Percentiles rank a stretch among this genome's conserved stretches.
phyloP scores from a whole-genome alignment of 2,888 invertebrate genomes.

The Aleiodes alternator region DNA sequence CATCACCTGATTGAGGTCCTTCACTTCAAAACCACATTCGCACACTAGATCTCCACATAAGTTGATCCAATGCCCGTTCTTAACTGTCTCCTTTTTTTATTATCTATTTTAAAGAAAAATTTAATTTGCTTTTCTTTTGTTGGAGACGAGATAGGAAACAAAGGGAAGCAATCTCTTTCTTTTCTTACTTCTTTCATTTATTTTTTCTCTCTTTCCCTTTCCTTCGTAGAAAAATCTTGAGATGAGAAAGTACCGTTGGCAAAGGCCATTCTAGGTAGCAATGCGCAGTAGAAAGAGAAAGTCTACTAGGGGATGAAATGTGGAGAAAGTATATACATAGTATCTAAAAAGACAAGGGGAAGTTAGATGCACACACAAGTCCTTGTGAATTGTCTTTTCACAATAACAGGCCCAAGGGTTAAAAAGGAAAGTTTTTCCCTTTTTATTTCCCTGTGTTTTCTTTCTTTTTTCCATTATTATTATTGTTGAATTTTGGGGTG shows the following conservation, averaged over 20 bases:
- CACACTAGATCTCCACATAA: no score
- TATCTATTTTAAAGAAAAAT: no score
- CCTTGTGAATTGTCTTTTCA: constrained; percentile 68
- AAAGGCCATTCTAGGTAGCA: constrained; percentile 13
- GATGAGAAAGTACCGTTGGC: constrained; percentile 13
- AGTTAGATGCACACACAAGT: constrained; percentile 48
- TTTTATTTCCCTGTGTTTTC: neutral
- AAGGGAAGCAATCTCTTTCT: constrained; percentile 1
- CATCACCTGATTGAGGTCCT: no score
- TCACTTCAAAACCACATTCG: no score
- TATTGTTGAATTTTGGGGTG: neutral
- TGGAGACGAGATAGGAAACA: constrained; percentile 3
- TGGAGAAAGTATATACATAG: constrained; percentile 43
- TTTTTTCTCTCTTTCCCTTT: neutral
- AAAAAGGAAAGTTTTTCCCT: constrained; percentile 68
- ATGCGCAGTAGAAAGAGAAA: neutral
- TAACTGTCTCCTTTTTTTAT: neutral
- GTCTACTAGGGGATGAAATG: neutral
- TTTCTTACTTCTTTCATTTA: constrained; percentile 11
- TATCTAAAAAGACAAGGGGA: constrained; percentile 23
- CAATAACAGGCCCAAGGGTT: constrained; percentile 70
- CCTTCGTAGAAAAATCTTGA: neutral
- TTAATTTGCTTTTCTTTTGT: neutral
- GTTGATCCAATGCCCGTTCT: neutral
- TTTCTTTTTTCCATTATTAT: neutral